These are phyloP conservation scores for Campylomormyrus tamandua DNA, from an alignment of 2,113 vertebrate species.

Conservation along the genomic window DNA sequence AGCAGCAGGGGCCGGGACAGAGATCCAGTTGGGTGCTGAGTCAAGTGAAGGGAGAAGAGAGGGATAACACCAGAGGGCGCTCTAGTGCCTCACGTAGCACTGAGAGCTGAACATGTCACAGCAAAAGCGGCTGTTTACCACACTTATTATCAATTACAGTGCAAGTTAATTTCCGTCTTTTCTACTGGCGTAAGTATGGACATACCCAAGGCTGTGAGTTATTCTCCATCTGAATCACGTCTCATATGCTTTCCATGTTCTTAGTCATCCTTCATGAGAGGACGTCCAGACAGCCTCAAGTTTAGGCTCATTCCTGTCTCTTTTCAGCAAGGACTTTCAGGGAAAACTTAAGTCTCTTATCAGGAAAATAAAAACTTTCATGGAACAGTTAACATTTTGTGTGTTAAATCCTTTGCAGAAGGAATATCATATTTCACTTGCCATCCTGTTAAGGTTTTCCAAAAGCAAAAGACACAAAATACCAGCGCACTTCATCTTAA, in stretches of 20 bases:
- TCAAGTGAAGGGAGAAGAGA: conserved; percentile 3
- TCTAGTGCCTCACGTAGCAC: neutral
- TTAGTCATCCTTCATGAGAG: neutral
- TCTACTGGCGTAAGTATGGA: neutral
- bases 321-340: neutral
- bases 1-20: conserved; percentile 5
- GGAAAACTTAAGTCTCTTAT: neutral
- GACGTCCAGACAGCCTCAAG: neutral
- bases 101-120: neutral
- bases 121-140: neutral
- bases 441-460: neutral
- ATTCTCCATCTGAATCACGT: neutral
- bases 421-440: neutral
- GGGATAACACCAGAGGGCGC: neutral
- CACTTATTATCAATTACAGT: neutral
- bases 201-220: neutral
- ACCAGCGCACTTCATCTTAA: neutral
- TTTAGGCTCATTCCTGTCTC: neutral
- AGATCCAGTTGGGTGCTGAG: conserved; percentile 12
- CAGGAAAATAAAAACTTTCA: neutral
- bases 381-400: neutral
- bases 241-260: neutral
- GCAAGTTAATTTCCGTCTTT: neutral
- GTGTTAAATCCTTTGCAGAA: neutral
- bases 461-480: neutral